Conservation (phyloP, 2,888 invertebrate species). For the Sinhomidia bicolor region DNA sequence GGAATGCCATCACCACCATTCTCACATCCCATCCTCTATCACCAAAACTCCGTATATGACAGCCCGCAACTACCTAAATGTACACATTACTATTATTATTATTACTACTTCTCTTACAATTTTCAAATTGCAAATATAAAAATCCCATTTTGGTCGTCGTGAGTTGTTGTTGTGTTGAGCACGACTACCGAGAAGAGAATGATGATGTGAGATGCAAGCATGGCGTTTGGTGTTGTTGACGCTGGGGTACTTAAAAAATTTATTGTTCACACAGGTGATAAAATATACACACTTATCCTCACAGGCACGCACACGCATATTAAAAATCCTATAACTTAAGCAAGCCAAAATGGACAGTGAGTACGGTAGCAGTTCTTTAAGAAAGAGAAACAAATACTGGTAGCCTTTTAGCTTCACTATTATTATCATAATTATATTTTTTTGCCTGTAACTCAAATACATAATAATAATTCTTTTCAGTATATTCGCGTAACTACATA, state of each 20-base stretch:
- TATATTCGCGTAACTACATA: no score
- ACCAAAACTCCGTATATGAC: slow-evolving; percentile 27
- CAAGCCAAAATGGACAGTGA: neutral
- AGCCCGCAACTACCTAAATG: neutral
- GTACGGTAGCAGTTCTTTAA: slow-evolving; percentile 10
- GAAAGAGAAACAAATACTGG: slow-evolving; percentile 40
- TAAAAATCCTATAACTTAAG: neutral
- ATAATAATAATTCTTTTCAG: no score
- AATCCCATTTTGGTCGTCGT: slow-evolving; percentile 39
- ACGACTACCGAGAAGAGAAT: neutral
- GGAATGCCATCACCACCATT: neutral
- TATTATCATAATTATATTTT: slow-evolving; percentile 35
- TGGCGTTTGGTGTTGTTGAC: slow-evolving; percentile 33
- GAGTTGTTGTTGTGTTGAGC: slow-evolving; percentile 30
- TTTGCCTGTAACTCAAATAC: neutral
- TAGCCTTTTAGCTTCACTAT: slow-evolving; percentile 33
- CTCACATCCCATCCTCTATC: slow-evolving; percentile 24
- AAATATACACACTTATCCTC: slow-evolving; percentile 32
- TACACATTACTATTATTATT: no score
- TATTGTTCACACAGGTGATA: slow-evolving; percentile 60
- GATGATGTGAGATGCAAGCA: neutral
- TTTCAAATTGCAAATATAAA: slow-evolving; percentile 44
- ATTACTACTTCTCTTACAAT: slow-evolving; percentile 20
- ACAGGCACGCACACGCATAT: slow-evolving; percentile 28
- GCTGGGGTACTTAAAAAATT: slow-evolving; percentile 50